Base-by-base conservation (phyloP, 1,140 invertebrate genomes). In the Drosophila mauritiana region DNA sequence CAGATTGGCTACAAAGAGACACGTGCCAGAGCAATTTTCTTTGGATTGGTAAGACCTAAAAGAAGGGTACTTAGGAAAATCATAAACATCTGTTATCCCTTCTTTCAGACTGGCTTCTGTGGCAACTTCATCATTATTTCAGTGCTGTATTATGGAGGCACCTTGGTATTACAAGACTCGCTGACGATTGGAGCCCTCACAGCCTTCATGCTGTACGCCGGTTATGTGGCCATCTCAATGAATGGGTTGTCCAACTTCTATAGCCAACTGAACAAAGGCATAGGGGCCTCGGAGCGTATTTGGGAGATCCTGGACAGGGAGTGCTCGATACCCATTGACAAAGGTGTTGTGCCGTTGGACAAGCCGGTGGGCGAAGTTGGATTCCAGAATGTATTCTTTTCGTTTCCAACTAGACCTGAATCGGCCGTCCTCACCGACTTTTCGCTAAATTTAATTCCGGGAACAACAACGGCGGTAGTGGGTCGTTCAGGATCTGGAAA, bases 61-160 rank as follows among this genome's bases (percentile, higher is more conserved):
- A 7, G 1, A 4, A 11, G 17, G 8, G 6, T 22, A 22, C 13
- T 8, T 34, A 11, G 7, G 10, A 37, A 5, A 37, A 25, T 17
- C 42, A 4, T 15, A 8, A 8, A 48, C 1, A 10, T 31, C 31
- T 31, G 8, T 31, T 3, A 8, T 8, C 25, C 90, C 88, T 85
- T 93, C 93, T 74, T 37, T 0, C 85, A 97, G 97, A 97, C 97
- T 72, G 98, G 98, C 13, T 94, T 99, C 34, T 96, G 97, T 53
- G 98, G 98, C 6, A 99, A 99, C 92, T 93, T 96, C 0, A 97
- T 99, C 37, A 96, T 99, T 56, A 94, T 99, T 31, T 96, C 97
- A 4, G 98, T 99, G 12, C 93, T 99, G 2, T 99, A 99, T 92
- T 98, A 97, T 90, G 98, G 98, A 15, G 97, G 98, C 10, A 93